These are phyloP conservation scores for Hylaea fasciaria DNA, from an alignment of 2,888 invertebrate genomes.

Conservation along the genomic window DNA sequence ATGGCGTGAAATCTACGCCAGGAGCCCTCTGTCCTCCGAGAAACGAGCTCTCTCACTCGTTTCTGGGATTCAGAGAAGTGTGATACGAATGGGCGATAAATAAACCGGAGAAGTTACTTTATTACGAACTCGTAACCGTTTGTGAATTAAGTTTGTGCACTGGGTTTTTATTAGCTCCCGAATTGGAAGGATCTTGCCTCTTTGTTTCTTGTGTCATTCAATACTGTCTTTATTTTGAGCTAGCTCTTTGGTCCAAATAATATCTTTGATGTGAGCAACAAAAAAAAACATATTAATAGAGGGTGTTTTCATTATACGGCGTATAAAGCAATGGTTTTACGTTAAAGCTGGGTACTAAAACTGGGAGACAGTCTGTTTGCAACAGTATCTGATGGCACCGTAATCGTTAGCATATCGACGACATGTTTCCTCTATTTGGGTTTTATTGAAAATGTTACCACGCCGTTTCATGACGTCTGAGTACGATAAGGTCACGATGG, in stretches of 20 bases:
- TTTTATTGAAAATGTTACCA: slow-evolving; percentile 7
- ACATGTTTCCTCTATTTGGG: slow-evolving; percentile 3
- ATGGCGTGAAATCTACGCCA: slow-evolving; percentile 30
- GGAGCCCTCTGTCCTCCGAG: slow-evolving; percentile 4
- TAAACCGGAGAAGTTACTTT: slow-evolving; percentile 5
- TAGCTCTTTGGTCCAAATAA: no score
- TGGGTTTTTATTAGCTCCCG: neutral
- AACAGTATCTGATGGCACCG: slow-evolving; percentile 9
- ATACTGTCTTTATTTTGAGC: no score
- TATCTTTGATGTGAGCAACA: no score
- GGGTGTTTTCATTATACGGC: no score
- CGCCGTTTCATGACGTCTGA: neutral
- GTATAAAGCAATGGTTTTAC: neutral
- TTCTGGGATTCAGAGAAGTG: slow-evolving; percentile 13
- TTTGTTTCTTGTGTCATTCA: neutral
- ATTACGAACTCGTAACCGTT: neutral
- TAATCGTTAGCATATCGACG: slow-evolving; percentile 29
- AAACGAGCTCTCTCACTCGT: slow-evolving; percentile 2
- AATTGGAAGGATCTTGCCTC: neutral
- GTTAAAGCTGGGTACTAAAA: neutral
- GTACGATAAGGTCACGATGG: slow-evolving; percentile 14
- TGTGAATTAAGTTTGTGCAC: neutral
- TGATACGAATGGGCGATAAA: slow-evolving; percentile 12
- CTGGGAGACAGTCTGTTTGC: neutral
- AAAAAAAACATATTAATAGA: no score